Conservation (phyloP, 2,797 vertebrate species). For the Perodicticus potto region DNA sequence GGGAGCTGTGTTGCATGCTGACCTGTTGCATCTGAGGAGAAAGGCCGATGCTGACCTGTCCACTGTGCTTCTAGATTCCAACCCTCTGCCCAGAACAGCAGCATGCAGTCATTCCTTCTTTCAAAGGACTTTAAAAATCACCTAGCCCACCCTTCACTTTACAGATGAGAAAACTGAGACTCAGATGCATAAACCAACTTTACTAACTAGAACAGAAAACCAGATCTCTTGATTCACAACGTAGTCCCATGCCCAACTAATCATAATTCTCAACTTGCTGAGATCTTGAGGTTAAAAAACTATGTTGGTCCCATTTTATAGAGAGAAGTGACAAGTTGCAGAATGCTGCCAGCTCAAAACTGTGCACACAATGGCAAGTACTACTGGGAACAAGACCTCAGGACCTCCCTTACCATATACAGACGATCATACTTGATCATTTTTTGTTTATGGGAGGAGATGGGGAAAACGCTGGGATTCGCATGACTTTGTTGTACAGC, state of each 20-base stretch:
- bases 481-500: neutral
- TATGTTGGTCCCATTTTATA: neutral
- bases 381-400: neutral
- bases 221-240: neutral
- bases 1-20: neutral
- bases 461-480: neutral
- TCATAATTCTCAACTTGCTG: neutral
- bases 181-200: neutral
- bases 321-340: neutral
- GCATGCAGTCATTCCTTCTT: neutral
- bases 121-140: neutral
- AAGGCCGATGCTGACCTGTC: neutral
- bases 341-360: neutral
- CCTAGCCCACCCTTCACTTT: neutral
- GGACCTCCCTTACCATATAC: too few species aligned
- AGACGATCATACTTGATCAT: neutral
- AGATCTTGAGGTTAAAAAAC: neutral
- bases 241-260: neutral
- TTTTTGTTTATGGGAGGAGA: neutral
- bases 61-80: neutral
- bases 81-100: neutral
- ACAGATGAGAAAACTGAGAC: neutral
- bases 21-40: neutral
- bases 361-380: rapidly evolving
- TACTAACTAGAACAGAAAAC: neutral